A percentile compares a stretch with the other conserved stretches of the same genome.
phyloP scores from a whole-genome alignment of 2,888 invertebrate species.

The Tryphoninae sp. region DNA sequence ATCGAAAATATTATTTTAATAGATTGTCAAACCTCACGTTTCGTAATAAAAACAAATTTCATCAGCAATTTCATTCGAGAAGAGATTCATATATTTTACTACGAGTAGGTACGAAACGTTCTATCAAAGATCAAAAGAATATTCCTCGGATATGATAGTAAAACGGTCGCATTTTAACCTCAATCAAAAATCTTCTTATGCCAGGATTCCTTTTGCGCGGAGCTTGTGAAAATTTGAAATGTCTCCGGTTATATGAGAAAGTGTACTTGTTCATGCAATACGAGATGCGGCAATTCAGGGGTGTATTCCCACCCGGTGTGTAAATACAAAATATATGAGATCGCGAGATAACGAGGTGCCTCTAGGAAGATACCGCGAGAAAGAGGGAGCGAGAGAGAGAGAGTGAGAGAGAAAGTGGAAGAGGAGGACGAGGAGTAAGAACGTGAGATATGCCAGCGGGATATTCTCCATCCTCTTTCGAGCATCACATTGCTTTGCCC shows the following conservation, averaged over 20 bases:
- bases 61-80: too few species aligned
- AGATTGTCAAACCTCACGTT: too few species aligned
- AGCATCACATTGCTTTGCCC: background rate
- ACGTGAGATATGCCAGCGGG: background rate
- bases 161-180: background rate
- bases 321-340: conserved; percentile 68
- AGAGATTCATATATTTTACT: too few species aligned
- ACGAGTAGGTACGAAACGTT: background rate
- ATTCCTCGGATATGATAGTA: background rate
- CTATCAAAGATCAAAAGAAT: background rate
- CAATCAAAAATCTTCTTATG: background rate
- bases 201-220: conserved; percentile 41
- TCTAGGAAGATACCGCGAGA: conserved; percentile 22
- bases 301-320: conserved; percentile 59
- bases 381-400: background rate
- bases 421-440: background rate
- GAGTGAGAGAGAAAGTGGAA: conserved; percentile 4
- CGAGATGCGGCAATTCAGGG: conserved; percentile 13
- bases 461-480: background rate
- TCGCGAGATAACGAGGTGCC: conserved; percentile 38
- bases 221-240: conserved; percentile 20
- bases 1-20: too few species aligned
- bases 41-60: too few species aligned
- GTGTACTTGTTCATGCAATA: conserved; percentile 36
- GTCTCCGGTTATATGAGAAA: conserved; percentile 32